These are phyloP conservation scores for Cettia cetti DNA, from an alignment of 2,113 vertebrate species.

Conservation along the genomic window DNA sequence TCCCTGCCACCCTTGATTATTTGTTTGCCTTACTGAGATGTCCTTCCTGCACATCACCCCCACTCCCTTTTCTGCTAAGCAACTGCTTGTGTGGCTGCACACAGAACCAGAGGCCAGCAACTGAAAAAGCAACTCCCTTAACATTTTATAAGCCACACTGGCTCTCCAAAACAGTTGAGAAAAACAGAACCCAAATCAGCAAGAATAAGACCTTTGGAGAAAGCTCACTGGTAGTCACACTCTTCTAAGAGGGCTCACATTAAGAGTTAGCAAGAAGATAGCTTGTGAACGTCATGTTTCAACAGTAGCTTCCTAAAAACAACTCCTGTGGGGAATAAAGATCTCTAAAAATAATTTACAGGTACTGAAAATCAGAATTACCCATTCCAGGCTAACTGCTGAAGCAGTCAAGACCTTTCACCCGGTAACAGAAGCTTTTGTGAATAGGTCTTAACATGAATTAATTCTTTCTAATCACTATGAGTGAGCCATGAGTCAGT, in stretches of 20 bases:
- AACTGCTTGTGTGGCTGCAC: neutral
- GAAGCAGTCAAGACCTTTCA: neutral
- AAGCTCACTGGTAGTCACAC: neutral
- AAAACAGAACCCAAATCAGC: neutral
- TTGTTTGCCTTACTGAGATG: neutral
- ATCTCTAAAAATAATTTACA: neutral
- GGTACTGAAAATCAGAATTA: neutral
- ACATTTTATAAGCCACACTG: neutral
- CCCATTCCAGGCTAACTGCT: neutral
- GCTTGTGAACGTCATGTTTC: neutral
- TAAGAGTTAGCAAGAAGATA: neutral
- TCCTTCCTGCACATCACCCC: accelerated
- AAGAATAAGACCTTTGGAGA: neutral
- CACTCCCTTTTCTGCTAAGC: neutral
- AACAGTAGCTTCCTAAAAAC: neutral
- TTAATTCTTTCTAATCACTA: neutral
- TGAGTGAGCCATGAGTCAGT: neutral
- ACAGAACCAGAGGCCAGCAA: neutral
- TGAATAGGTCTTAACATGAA: neutral
- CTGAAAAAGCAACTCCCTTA: neutral
- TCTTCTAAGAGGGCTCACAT: neutral
- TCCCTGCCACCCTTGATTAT: neutral
- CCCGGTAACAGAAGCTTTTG: neutral
- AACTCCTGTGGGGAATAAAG: neutral
- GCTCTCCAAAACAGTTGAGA: neutral